phyloP scores from a whole-genome alignment of 2,797 vertebrate species.

The Falco rusticolus region DNA sequence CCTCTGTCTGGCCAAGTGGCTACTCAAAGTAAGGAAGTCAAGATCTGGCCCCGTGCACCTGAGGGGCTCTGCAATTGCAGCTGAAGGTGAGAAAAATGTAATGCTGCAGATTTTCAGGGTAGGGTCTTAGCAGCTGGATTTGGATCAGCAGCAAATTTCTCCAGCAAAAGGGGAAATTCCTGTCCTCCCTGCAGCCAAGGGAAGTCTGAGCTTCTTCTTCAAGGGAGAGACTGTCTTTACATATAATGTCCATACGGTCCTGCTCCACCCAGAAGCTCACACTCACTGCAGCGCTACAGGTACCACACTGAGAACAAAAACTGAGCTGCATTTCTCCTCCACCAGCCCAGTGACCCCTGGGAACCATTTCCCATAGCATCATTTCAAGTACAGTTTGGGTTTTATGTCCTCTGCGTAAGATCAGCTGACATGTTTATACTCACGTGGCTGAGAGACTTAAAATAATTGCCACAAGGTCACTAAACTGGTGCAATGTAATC shows the following conservation, averaged over 20 bases:
- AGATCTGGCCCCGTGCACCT: neutral
- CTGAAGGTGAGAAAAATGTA: neutral
- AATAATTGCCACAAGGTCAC: constrained; percentile 17
- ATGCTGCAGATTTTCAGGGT: neutral
- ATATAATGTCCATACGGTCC: too few relatives aligned
- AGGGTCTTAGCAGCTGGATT: neutral
- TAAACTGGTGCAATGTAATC: constrained; percentile 10
- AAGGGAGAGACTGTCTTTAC: neutral
- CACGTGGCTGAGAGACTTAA: neutral
- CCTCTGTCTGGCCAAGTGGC: neutral
- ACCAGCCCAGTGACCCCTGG: fast-evolving
- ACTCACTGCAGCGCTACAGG: neutral
- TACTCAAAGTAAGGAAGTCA: neutral
- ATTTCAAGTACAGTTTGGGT: neutral
- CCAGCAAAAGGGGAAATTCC: neutral
- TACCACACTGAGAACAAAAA: neutral
- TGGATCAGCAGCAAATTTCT: neutral
- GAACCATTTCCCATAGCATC: neutral
- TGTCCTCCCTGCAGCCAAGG: neutral
- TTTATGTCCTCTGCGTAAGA: neutral
- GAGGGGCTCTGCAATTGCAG: neutral
- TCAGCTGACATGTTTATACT: neutral
- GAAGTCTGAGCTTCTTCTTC: neutral
- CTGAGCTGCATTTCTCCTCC: neutral
- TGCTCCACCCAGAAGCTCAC: neutral